Evolutionary conservation across 1,140 invertebrate genomes (phyloP).

Genomic region (Cydia fagiglandana): DNA sequence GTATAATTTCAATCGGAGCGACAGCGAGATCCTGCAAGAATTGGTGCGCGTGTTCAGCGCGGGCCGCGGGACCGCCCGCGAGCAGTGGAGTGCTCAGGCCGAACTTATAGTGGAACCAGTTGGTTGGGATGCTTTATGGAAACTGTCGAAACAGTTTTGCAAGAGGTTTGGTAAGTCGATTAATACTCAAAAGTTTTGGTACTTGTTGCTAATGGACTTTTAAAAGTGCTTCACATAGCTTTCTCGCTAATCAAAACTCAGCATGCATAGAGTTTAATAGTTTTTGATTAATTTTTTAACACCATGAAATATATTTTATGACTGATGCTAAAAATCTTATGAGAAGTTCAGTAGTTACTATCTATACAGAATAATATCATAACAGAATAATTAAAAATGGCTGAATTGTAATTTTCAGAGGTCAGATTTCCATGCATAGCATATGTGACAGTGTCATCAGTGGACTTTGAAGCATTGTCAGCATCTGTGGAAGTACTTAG

Average conservation of each 20-base stretch:
- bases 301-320: too few relatives aligned
- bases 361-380: too few relatives aligned
- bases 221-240: too few relatives aligned
- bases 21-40: conserved; percentile 64
- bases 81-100: conserved; percentile 67
- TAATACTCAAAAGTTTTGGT: too few relatives aligned
- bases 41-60: conserved; percentile 64
- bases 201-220: too few relatives aligned
- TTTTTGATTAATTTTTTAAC: too few relatives aligned
- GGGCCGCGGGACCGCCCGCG: conserved; percentile 56
- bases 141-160: conserved; percentile 71
- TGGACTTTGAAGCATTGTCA: conserved; percentile 67
- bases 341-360: too few relatives aligned
- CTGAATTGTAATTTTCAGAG: conserved; percentile 50
- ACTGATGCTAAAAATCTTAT: too few relatives aligned
- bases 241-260: too few relatives aligned
- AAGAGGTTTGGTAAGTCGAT: conserved; percentile 68
- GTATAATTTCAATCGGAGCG: conserved; percentile 61
- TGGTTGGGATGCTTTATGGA: conserved; percentile 73
- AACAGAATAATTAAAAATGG: background rate
- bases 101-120: conserved; percentile 68
- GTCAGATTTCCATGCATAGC: conserved; percentile 70
- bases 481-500: conserved; percentile 65
- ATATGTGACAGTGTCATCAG: conserved; percentile 62
- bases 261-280: too few relatives aligned